phyloP scores from a whole-genome alignment of 2,113 vertebrate genomes.

The Python bivittatus region DNA sequence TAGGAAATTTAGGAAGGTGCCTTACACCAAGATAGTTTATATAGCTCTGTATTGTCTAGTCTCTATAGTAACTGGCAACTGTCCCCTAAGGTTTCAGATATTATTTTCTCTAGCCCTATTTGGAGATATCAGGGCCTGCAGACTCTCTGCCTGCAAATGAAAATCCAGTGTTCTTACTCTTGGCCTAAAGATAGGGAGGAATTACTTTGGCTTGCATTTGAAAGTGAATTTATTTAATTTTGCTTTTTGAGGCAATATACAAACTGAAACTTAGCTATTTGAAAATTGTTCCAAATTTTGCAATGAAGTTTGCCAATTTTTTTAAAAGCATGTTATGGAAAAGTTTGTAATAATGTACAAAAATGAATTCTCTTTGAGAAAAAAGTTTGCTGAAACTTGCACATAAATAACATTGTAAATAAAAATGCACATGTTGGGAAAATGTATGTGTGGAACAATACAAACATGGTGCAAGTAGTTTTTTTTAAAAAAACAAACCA shows the following conservation, averaged over 20 bases:
- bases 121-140: neutral
- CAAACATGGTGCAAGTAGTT: neutral
- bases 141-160: neutral
- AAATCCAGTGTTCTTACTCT: neutral
- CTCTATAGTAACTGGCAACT: neutral
- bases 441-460: neutral
- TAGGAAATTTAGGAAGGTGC: neutral
- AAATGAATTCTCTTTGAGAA: neutral
- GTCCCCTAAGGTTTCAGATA: neutral
- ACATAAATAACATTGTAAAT: neutral
- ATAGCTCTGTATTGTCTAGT: neutral
- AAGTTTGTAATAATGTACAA: neutral
- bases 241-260: neutral
- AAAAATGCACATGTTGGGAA: neutral
- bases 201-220: neutral
- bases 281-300: neutral
- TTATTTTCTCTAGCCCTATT: neutral
- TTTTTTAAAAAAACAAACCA: neutral
- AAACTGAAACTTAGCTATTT: neutral
- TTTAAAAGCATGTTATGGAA: neutral
- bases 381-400: neutral
- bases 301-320: neutral
- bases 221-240: neutral
- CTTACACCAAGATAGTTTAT: neutral
- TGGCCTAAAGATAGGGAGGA: neutral